Base-by-base conservation (phyloP, 2,113 vertebrate species). In the Okapia johnstoni region DNA sequence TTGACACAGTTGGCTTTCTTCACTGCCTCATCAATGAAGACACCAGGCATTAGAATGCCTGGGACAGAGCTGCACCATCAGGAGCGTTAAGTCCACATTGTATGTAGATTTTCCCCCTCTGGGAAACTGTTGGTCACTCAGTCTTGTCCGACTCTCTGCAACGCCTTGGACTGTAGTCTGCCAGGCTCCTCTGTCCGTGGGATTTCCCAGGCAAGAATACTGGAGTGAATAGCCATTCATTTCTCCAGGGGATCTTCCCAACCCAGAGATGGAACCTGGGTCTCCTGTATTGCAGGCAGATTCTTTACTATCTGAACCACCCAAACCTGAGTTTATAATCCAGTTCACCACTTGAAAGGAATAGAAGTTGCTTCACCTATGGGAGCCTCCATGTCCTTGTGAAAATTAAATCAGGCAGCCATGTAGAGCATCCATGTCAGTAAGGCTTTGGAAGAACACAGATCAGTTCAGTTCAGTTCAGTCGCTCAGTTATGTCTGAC, bases 251-350 rank as follows among this genome's bases (percentile, higher is more conserved):
- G 66, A 40, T 70, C n/a, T 70, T 70, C 66, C 66, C n/a, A 70
- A 23, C n/a, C n/a, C n/a, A 70, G 66, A 10, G 66, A 6, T 40
- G 66, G 66, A 70, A 70, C 19, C 66, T 70, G n/a, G n/a, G n/a
- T 23, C 19, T 40, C 66, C 66, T 40, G n/a, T 40, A 70, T 23
- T 40, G n/a, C n/a, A 70, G 66, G 66, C 66, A 70, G 66, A 40
- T 70, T 70, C n/a, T 40, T 70, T 23, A 70, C 66, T 10, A 70
- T 70, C 66, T 70, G 66, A 70, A 2, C 66, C 66, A 40, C n/a
- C 66, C 66, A 70, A 63, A 28, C 23, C 50, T 25, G 76, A 55
- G 43, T 70, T 89, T 88, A 96, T 52, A 89, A 40, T 19, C 4
- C 33, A 57, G 50, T 19, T 73, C 11, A 52, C 79, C 66, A 55